Evolutionary conservation across 2,888 invertebrate species (phyloP), one percentile per base, ranked within the genome.

Genomic region (Furcula furcula): DNA sequence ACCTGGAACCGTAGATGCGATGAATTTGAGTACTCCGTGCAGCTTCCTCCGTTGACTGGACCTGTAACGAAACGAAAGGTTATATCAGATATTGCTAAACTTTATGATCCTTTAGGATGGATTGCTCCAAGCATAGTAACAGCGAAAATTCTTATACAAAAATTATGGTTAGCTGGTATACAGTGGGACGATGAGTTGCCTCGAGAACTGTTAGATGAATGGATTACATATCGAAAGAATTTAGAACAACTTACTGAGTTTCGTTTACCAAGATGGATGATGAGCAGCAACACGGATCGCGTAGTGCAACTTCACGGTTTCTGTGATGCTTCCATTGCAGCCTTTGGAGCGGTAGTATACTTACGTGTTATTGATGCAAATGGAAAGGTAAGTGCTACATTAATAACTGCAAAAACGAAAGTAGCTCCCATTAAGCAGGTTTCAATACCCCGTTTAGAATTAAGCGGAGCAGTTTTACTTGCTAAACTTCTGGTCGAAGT

Each of bases 381-480:
- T 12, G 19, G 29, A 7, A 5, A 14, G 2, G 7, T 14, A 2
- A 20, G 12, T 1, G 6, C 13, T 11, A 11, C 19, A 27, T 7
- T 40, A 23, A 14, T 42, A 0, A 13, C 42, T 1, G 7, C 31
- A 3, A 38, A 43, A 12, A 43, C 43, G 1, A 43, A 37, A 22
- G 48, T 44, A 3, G 44, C 47, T 0, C 47, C 43, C 4, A 20
- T 36, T 2, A 48, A 32, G 13, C 39, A 39, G 11, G 14, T 40
- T 2, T 45, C 45, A 3, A 27, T 45, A 13, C 46, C 46, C 1
- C 20, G 40, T 0, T 11, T 46, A 2, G 40, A 49, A 19, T 18
- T 46, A 5, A 31, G 28, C 13, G 39, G 37, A 7, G 42, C 41
- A 3, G 41, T 31, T 1, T 11, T 41, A 4, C 9, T 38, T 9